Percentiles rank a stretch among this genome's conserved stretches.
phyloP scores from a whole-genome alignment of 2,888 invertebrate genomes.

The Heterodera filipjevi region DNA sequence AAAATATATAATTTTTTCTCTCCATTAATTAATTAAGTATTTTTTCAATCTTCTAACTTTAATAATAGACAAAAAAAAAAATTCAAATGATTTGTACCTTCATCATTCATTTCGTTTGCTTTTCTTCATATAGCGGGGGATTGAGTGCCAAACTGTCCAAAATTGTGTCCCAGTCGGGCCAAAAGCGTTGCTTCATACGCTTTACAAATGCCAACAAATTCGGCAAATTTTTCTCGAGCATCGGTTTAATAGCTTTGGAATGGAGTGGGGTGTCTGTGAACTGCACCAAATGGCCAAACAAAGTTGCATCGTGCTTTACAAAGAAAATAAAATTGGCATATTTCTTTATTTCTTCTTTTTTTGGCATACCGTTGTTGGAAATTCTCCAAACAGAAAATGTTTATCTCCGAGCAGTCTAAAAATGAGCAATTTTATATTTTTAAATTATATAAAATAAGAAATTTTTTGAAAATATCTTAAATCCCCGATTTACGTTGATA shows the following conservation, averaged over 20 bases:
- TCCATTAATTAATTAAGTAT: no score
- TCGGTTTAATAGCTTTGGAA: constrained; percentile 77
- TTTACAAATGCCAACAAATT: constrained; percentile 53
- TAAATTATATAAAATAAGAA: no score
- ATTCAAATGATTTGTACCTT: not conserved
- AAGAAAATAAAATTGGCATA: not conserved
- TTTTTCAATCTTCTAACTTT: no score
- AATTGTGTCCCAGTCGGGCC: constrained; percentile 61
- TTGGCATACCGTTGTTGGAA: constrained; percentile 43
- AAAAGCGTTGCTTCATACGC: constrained; percentile 57
- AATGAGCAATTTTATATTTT: no score
- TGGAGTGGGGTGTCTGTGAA: constrained; percentile 88
- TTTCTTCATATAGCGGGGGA: constrained; percentile 13
- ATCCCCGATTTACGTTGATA: constrained; percentile 64
- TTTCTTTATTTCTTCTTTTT: no score
- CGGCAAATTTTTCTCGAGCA: constrained; percentile 47
- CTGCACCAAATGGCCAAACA: constrained; percentile 88
- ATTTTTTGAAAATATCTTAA: constrained; percentile 49
- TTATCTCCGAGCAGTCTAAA: constrained; percentile 65
- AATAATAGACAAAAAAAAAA: not conserved
- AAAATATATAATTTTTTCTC: no score
- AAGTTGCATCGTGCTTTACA: constrained; percentile 77
- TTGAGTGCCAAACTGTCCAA: constrained; percentile 44
- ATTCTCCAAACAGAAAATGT: constrained; percentile 51
- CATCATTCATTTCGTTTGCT: not conserved